Percentiles rank a stretch among this genome's conserved stretches.
Evolutionary conservation across 2,113 vertebrate genomes (phyloP).

Genomic region (Panthera uncia): DNA sequence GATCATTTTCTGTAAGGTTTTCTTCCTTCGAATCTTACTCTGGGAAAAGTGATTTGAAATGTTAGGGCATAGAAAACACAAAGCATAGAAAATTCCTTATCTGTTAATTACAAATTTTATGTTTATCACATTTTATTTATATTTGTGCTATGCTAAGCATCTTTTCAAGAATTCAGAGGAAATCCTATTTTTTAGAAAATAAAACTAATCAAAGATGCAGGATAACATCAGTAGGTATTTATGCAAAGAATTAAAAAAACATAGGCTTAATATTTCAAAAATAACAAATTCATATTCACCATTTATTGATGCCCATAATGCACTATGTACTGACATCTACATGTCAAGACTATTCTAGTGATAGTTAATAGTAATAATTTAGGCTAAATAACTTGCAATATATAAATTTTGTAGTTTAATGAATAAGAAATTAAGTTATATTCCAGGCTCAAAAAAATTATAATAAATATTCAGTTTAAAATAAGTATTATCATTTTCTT

Average conservation of each 20-base stretch:
- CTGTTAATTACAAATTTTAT: neutral
- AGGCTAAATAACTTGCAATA: neutral
- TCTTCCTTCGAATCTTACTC: neutral
- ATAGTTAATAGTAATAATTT: neutral
- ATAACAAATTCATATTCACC: neutral
- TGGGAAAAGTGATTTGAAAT: neutral
- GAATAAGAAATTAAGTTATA: neutral
- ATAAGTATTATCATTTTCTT: slow-evolving; percentile 3
- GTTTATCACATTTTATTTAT: neutral
- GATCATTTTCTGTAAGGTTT: neutral
- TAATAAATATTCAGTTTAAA: slow-evolving; percentile 14
- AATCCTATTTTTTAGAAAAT: neutral
- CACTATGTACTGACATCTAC: neutral
- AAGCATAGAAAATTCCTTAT: neutral
- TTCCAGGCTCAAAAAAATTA: neutral
- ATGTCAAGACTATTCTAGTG: neutral
- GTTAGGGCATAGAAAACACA: neutral
- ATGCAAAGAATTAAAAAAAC: neutral
- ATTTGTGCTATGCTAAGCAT: neutral
- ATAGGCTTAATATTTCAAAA: neutral
- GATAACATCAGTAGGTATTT: neutral
- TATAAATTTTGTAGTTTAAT: neutral
- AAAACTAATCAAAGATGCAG: neutral
- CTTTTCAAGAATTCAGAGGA: neutral
- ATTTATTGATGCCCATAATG: neutral